Base-by-base conservation (phyloP, 1,140 invertebrate species). In the Brachionus paranguensis region DNA sequence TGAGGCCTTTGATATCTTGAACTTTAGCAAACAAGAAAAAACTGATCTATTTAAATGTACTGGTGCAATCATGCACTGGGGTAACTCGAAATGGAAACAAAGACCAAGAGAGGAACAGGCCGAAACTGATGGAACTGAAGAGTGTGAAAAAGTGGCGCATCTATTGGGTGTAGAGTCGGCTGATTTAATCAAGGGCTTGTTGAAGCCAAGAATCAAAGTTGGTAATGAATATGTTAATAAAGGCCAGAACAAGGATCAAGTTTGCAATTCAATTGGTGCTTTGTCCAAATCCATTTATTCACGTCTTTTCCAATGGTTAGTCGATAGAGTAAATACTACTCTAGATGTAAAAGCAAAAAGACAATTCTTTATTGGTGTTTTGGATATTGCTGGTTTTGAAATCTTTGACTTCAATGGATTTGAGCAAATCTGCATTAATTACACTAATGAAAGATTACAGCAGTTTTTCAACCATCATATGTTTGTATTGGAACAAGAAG, bases 41-140 rank as follows among this genome's bases (percentile, higher is more conserved):
- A 92, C 94, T 88, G 92, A 97, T 89, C 94, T 98, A 87, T 99
- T 98, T 93, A 96, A 94, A 90, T 95, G 98, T 90, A 97, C 96
- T 86, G 95, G 95, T 87, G 91, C 95, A 89, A 96, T 98, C 89
- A 96, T 99, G 94, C 96, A 98, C 91, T 97, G 98, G 86, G 96
- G 96, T 92, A 93, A 95, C 87, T 95, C 99, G 95, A 98, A 98
- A 91, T 99, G 99, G 94, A 99, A 99, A 91, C 97, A 99, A 92
- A 95, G 96, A 91, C 96, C 96, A 93, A 95, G 97, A 89, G 97
- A 98, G 91, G 97, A 99, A 91, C 97, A 99, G 92, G 97, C 97
- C 91, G 97, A 99, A 91, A 93, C 96, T 88, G 97, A 99, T 90
- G 96, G 96, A 87, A 96, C 94, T 85, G 94, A 90, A 95, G 95